Percentiles rank a stretch among this genome's conserved stretches.
phyloP scores from a whole-genome alignment of 1,140 invertebrate species.

The Calliphora vicina region DNA sequence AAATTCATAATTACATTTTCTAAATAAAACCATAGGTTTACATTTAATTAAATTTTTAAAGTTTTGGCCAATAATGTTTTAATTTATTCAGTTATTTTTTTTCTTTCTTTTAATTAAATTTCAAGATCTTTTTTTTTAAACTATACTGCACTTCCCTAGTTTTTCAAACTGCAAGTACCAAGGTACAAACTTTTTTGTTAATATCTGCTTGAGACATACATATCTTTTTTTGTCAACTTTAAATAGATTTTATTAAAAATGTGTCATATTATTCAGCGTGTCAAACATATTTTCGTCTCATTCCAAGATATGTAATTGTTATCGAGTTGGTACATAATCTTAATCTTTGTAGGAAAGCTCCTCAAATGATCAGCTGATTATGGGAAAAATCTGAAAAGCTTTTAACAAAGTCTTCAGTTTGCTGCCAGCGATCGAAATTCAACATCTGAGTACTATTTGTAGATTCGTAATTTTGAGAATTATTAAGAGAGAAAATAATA shows the following conservation, averaged over 20 bases:
- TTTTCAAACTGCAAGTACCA: constrained; percentile 53
- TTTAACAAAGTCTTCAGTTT: too few species aligned
- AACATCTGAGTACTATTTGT: too few species aligned
- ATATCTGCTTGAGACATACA: neutral
- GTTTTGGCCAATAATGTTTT: neutral
- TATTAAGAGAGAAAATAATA: too few species aligned
- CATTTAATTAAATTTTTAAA: too few species aligned
- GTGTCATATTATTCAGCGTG: neutral
- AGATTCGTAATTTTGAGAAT: too few species aligned
- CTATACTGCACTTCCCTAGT: constrained; percentile 59
- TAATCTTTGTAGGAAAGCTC: too few species aligned
- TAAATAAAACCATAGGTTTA: too few species aligned
- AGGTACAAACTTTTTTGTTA: constrained; percentile 41
- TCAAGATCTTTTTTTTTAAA: constrained; percentile 35
- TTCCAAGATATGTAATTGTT: neutral
- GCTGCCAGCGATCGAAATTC: too few species aligned
- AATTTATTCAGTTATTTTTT: neutral
- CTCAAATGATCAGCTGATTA: too few species aligned
- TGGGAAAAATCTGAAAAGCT: too few species aligned
- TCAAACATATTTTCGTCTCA: neutral
- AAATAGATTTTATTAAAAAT: neutral
- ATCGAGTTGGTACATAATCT: too few species aligned
- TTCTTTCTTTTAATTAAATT: neutral
- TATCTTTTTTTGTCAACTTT: neutral
- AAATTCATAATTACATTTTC: too few species aligned